Percentiles rank a stretch among this genome's conserved stretches.
Conservation (phyloP, 1,140 invertebrate species). For the Leucophenga varia region DNA sequence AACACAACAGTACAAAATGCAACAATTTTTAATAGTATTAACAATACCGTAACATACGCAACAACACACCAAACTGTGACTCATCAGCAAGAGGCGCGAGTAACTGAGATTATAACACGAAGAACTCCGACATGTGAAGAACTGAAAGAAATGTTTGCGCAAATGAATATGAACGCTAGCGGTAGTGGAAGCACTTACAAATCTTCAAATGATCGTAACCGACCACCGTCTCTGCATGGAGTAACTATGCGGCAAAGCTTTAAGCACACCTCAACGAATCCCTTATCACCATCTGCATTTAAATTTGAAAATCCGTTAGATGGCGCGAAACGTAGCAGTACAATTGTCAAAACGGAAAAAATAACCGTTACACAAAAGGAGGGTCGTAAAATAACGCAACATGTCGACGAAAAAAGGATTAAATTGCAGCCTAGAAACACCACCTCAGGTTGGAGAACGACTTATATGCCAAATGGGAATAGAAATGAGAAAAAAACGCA, state of each 20-base stretch:
- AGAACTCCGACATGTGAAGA: slow-evolving; percentile 38
- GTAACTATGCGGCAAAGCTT: slow-evolving; percentile 33
- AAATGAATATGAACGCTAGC: slow-evolving; percentile 22
- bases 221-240: slow-evolving; percentile 27
- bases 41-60: slow-evolving; percentile 35
- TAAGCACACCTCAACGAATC: slow-evolving; percentile 20
- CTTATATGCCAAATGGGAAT: no score
- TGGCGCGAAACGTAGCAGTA: slow-evolving; percentile 28
- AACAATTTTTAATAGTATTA: slow-evolving; percentile 41
- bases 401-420: slow-evolving; percentile 30
- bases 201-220: no score
- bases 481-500: no score
- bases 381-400: slow-evolving; percentile 36
- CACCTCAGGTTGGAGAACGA: no score
- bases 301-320: neutral
- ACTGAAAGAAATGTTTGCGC: slow-evolving; percentile 29
- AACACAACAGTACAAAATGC: slow-evolving; percentile 45
- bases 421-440: slow-evolving; percentile 22
- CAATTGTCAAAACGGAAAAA: slow-evolving; percentile 31
- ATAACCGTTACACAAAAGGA: slow-evolving; percentile 40
- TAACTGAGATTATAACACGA: slow-evolving; percentile 40
- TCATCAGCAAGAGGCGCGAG: slow-evolving; percentile 33
- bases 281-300: neutral
- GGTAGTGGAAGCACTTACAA: slow-evolving; percentile 18
- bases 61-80: slow-evolving; percentile 47